Conservation (phyloP, 2,888 invertebrate species). For the Epicampocera succincta region DNA sequence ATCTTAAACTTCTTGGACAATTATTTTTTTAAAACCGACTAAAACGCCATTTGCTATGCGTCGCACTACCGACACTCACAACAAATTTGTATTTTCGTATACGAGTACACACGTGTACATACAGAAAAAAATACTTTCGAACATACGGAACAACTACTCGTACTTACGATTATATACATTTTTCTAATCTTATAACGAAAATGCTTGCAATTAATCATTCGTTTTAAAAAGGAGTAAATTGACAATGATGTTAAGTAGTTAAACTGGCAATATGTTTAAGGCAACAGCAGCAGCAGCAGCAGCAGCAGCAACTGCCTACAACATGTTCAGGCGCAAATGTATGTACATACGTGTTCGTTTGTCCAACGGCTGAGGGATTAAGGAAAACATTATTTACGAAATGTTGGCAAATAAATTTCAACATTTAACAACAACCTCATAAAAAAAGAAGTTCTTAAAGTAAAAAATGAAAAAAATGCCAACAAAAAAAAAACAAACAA, state of each 20-base stretch:
- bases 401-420: constrained; percentile 68
- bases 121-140: too few relatives aligned
- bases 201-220: constrained; percentile 67
- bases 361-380: constrained; percentile 37
- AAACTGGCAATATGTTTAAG: constrained; percentile 62
- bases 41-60: background rate
- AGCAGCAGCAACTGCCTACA: constrained; percentile 24
- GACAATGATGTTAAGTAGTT: constrained; percentile 66
- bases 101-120: too few relatives aligned
- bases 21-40: constrained; percentile 21
- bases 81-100: background rate
- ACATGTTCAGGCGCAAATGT: background rate
- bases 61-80: background rate
- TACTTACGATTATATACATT: background rate
- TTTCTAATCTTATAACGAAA: constrained; percentile 52
- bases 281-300: constrained; percentile 34
- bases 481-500: constrained; percentile 11
- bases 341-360: background rate
- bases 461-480: background rate
- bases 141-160: background rate
- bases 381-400: constrained; percentile 56
- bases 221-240: constrained; percentile 60
- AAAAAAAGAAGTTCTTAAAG: constrained; percentile 21
- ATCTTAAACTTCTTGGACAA: constrained; percentile 12
- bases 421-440: constrained; percentile 55